Evolutionary conservation across 2,888 invertebrate genomes (phyloP).

Genomic region (Minunthozetes semirufus): DNA sequence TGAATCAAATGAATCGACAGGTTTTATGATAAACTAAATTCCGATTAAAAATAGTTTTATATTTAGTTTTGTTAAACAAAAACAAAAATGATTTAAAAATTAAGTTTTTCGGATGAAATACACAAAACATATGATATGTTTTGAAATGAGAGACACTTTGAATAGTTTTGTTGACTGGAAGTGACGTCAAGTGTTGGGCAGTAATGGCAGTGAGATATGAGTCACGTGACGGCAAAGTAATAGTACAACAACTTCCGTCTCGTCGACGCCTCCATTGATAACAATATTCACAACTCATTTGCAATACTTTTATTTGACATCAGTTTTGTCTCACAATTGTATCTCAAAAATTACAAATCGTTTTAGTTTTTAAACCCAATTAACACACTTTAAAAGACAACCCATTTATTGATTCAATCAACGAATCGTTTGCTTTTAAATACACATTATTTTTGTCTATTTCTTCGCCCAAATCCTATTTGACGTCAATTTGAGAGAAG

Average conservation of each 20-base stretch:
- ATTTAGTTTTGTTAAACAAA: neutral
- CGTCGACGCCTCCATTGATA: conserved; percentile 23
- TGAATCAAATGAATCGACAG: too few species aligned
- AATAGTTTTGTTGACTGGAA: neutral
- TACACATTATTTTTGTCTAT: neutral
- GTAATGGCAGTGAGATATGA: neutral
- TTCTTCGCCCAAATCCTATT: neutral
- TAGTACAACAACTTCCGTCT: conserved; percentile 22
- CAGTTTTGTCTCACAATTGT: neutral
- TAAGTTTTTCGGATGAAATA: neutral
- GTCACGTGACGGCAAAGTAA: conserved; percentile 5
- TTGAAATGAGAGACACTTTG: neutral
- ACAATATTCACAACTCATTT: neutral
- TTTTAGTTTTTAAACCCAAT: neutral
- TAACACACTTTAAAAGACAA: neutral
- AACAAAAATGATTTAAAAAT: neutral
- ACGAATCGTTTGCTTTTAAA: neutral
- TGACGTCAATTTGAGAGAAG: neutral
- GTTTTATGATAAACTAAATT: too few species aligned
- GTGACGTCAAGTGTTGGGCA: neutral
- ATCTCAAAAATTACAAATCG: neutral
- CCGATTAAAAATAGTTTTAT: too few species aligned
- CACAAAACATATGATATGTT: neutral
- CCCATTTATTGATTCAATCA: neutral
- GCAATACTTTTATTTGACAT: conserved; percentile 6